Percentiles rank a stretch among this genome's conserved stretches.
phyloP scores from a whole-genome alignment of 1,140 invertebrate species.

The Semibalanus balanoides region DNA sequence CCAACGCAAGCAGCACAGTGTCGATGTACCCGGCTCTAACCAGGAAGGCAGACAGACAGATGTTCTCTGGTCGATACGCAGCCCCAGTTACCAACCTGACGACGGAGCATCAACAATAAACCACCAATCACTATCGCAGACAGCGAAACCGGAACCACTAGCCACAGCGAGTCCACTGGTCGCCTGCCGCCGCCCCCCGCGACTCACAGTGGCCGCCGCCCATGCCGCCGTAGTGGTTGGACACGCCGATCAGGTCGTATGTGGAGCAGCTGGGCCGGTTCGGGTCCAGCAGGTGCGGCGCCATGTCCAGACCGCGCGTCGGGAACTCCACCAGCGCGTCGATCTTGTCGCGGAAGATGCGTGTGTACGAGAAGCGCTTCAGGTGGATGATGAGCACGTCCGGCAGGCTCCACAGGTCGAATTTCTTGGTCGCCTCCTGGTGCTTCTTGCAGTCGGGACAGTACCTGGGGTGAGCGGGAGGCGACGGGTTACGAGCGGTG shows the following conservation, averaged over 20 bases:
- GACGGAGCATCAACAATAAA: too few species aligned
- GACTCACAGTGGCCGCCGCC: slow-evolving; percentile 35
- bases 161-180: too few species aligned
- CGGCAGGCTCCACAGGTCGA: slow-evolving; percentile 33
- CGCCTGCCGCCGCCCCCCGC: too few species aligned
- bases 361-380: slow-evolving; percentile 36
- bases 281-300: slow-evolving; percentile 27
- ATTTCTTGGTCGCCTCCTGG: slow-evolving; percentile 34
- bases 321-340: slow-evolving; percentile 40
- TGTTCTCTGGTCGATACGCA: too few species aligned
- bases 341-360: slow-evolving; percentile 36
- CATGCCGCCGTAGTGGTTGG: slow-evolving; percentile 39
- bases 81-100: too few species aligned
- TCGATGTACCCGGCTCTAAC: too few species aligned
- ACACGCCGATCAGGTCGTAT: slow-evolving; percentile 41
- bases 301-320: slow-evolving; percentile 34
- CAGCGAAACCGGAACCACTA: too few species aligned
- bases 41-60: too few species aligned
- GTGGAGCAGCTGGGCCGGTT: slow-evolving; percentile 26
- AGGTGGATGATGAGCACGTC: slow-evolving; percentile 35
- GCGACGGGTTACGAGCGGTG: too few species aligned
- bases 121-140: too few species aligned
- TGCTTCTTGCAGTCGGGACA: slow-evolving; percentile 30
- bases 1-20: too few species aligned
- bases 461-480: background rate